Percentiles rank a stretch among this genome's conserved stretches.
Evolutionary conservation across 1,140 invertebrate species (phyloP).

Genomic region (Belonocnema kinseyi): DNA sequence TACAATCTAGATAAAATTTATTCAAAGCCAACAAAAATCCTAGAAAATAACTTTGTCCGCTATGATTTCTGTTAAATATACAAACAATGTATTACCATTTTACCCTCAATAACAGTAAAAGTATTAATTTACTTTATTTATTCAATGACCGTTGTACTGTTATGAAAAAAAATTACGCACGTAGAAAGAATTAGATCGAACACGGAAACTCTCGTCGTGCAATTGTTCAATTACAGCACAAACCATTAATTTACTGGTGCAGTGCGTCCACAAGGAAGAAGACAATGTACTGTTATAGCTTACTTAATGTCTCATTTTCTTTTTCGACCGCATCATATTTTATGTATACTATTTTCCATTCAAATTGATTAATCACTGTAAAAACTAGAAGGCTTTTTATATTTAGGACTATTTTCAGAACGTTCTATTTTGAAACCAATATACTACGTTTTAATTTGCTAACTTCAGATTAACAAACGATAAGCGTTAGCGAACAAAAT

Average conservation of each 20-base stretch:
- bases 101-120: background rate
- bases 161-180: background rate
- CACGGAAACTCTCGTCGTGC: constrained; percentile 16
- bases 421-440: too few relatives aligned
- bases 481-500: too few relatives aligned
- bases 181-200: constrained; percentile 15
- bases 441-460: too few relatives aligned
- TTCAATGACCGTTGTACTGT: background rate
- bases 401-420: too few relatives aligned
- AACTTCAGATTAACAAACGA: too few relatives aligned
- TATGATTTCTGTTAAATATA: too few relatives aligned
- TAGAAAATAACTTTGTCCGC: too few relatives aligned
- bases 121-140: background rate
- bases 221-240: constrained; percentile 27
- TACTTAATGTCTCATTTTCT: constrained; percentile 12
- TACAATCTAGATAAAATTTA: too few relatives aligned
- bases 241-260: constrained; percentile 30
- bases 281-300: constrained; percentile 22
- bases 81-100: too few relatives aligned
- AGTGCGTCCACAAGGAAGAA: constrained; percentile 16
- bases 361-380: too few relatives aligned
- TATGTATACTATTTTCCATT: background rate
- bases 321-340: background rate
- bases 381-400: too few relatives aligned
- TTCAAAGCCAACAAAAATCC: too few relatives aligned